Conservation (phyloP, 2,797 vertebrate species). For the Epinephelus malabaricus region DNA sequence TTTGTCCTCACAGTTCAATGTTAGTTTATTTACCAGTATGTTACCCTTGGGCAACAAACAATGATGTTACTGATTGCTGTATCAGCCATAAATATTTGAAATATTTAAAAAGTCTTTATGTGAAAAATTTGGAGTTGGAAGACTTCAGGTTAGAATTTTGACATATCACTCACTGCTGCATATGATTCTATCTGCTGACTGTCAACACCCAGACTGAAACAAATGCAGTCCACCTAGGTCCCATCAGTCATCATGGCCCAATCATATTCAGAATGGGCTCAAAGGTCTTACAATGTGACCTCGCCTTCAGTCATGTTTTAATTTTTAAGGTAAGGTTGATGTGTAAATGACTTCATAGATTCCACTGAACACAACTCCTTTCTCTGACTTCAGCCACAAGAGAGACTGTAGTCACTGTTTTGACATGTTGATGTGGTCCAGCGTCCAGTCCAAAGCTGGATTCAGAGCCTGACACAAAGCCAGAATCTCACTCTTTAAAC, state of each 20-base stretch:
- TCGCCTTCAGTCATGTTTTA: no score
- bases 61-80: background rate
- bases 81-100: no score
- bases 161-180: background rate
- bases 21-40: background rate
- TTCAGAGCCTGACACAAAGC: background rate
- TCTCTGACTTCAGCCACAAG: background rate
- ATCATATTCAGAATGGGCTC: background rate
- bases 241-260: background rate
- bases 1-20: background rate
- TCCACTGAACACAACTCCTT: background rate
- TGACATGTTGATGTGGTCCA: conserved; percentile 5
- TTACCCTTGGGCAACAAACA: background rate
- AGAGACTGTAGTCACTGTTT: background rate
- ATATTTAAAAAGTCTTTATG: background rate
- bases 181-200: no score
- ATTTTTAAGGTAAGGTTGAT: no score
- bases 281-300: background rate
- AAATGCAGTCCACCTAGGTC: background rate
- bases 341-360: background rate
- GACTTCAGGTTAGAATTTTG: background rate
- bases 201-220: background rate
- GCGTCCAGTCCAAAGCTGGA: background rate
- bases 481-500: conserved; percentile 25
- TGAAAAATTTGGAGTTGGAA: background rate